Evolutionary conservation across 2,888 invertebrate genomes (phyloP).

Genomic region (Macrostomum cliftonense): DNA sequence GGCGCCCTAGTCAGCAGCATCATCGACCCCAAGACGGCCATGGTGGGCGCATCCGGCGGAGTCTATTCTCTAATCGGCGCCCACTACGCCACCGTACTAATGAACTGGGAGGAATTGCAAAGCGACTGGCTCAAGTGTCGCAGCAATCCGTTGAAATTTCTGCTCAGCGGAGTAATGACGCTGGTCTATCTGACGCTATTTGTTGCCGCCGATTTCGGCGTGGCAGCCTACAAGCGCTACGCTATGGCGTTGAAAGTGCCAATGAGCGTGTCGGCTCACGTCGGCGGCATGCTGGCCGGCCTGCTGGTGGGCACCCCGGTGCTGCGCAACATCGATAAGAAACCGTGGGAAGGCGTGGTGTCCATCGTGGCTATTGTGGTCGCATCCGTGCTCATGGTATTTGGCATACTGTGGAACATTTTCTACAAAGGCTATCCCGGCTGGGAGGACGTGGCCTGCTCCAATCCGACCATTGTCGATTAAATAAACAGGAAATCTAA

Average conservation of each 20-base stretch:
- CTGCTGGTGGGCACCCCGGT: constrained; percentile 33
- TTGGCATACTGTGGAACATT: constrained; percentile 30
- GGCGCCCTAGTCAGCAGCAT: constrained; percentile 41
- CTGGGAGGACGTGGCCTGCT: no score
- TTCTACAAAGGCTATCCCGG: constrained; percentile 16
- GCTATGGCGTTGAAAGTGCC: constrained; percentile 39
- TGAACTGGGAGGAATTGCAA: constrained; percentile 95
- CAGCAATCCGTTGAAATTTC: constrained; percentile 16
- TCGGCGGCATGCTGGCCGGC: constrained; percentile 69
- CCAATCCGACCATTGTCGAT: constrained; percentile 13
- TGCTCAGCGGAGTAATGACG: constrained; percentile 15
- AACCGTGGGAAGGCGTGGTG: constrained; percentile 32
- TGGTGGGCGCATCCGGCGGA: constrained; percentile 84
- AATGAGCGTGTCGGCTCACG: constrained; percentile 60
- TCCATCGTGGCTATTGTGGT: constrained; percentile 30
- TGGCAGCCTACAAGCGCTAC: constrained; percentile 73
- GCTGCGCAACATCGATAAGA: constrained; percentile 29
- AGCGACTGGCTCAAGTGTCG: constrained; percentile 48
- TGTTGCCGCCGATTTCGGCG: constrained; percentile 54
- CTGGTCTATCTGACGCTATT: constrained; percentile 3
- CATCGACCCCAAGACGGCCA: constrained; percentile 38
- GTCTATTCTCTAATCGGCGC: constrained; percentile 82
- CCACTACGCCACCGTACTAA: constrained; percentile 71
- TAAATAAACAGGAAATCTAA: constrained; percentile 14
- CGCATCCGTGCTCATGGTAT: constrained; percentile 25